Base-by-base conservation (phyloP, 2,113 vertebrate genomes). In the Turdus rufiventris region DNA sequence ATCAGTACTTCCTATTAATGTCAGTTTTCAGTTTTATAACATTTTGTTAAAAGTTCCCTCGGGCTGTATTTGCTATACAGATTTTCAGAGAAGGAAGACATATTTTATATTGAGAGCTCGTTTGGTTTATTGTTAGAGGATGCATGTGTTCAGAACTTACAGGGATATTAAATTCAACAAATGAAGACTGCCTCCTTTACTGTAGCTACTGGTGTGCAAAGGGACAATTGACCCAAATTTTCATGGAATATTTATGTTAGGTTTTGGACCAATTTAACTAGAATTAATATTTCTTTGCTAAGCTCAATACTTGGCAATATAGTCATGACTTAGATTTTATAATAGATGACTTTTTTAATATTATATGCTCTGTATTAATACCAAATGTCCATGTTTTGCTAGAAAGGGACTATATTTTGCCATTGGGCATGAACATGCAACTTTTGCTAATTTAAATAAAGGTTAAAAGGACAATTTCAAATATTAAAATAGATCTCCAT, bases 1-100 rank as follows among this genome's bases (percentile, higher is more conserved):
- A 97, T 97, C 97, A 97, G 95, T 89, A 92, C 75, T 96, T 97
- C 91, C 96, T 96, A 96, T 97, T 97, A 98, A 97, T 95, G 96
- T 98, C 96, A 96, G 93, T 94, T 97, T 98, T 97, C 96, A 97
- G 94, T 97, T 97, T 97, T 97, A 95, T 97, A 97, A 96, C 96
- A 89, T 97, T 96, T 96, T 96, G 97, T 97, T 97, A 95, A 96
- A 98, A 97, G 96, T 94, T 97, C 96, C 93, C 95, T 95, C 18
- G 67, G 96, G 96, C 97, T 97, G 85, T 96, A 97, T 97, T 96
- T 83, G 40, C 95, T 94, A 93, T 88, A 94, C 89, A 96, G 87
- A 91, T 96, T 97, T 97, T 97, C 60, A 94, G 93, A 96, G 71
- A 31, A 92, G 93, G 80, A 94, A 92, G 88, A 74, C 68, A 47